Evolutionary conservation across 2,113 vertebrate species (phyloP), one percentile per base, ranked within the genome.

Genomic region (Ceyx margarethae): DNA sequence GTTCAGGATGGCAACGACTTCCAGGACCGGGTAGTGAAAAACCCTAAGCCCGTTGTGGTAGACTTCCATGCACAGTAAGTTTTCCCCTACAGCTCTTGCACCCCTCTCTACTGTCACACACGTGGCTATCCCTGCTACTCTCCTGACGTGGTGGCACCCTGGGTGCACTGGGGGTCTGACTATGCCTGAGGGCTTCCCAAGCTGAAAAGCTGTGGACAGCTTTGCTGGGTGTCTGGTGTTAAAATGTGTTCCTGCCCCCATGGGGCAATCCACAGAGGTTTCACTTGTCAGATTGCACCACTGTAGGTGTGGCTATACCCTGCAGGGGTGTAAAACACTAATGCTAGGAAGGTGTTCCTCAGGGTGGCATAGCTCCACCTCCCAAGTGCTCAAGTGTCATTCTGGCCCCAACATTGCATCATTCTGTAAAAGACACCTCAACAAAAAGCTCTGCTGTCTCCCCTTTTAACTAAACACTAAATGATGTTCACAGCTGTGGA

Each of bases 11-110:
- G 98, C 5, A 97, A 98, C 1, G 99, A 99, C 95, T 99, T 99
- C 96, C 98, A 98, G 48, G 98, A 99, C 79, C 96, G 99, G 64
- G 99, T 99, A 62, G 96, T 99, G 94, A 99, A 99, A 85, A 99
- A 97, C 72, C 81, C 98, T 7, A 98, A 98, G 13, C 99, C 99
- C 0, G 97, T 99, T 31, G 97, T 99, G 65, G 97, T 99, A 71
- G 99, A 99, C 96, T 99, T 99, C 92, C 98, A 99, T 0, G 99
- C 99, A 0, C 98, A 99, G 99, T 99, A 97, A 98, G 99, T 99
- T 74, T 10, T 15, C 67, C 12, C 16, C 6, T 11, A 5, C 1
- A 8, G 20, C 4, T 72, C 15, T 65, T 10, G 23, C 3, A 1
- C 4, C 14, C 3, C 3, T 48, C 7, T 15, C 15, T 35, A 15